phyloP scores from a whole-genome alignment of 2,113 vertebrate species.

The Ictidomys tridecemlineatus region DNA sequence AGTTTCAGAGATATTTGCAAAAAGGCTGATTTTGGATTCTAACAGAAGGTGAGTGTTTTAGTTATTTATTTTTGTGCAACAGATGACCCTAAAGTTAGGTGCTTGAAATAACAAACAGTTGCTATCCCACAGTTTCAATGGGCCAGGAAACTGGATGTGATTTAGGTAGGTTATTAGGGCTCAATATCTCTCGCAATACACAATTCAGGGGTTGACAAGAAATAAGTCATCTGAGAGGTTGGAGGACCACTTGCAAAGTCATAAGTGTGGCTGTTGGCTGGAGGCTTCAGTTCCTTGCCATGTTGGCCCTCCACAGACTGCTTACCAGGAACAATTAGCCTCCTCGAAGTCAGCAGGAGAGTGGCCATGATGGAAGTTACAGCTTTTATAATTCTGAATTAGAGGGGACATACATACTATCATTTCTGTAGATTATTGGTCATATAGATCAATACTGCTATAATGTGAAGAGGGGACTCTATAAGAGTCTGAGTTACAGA shows the following conservation, averaged over 20 bases:
- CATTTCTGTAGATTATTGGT: neutral
- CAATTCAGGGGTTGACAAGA: neutral
- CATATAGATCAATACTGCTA: neutral
- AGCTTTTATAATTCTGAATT: neutral
- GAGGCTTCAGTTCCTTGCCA: neutral
- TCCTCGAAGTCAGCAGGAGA: neutral
- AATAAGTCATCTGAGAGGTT: neutral
- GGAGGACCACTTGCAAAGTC: neutral
- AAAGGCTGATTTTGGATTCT: neutral
- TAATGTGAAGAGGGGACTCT: neutral
- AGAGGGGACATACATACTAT: neutral
- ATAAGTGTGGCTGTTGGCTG: neutral
- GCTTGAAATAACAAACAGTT: neutral
- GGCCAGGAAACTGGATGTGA: neutral
- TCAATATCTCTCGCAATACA: neutral
- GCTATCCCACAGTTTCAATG: neutral
- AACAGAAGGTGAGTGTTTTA: conserved; percentile 7
- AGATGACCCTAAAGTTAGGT: neutral
- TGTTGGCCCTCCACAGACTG: neutral
- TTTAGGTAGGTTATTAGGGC: neutral
- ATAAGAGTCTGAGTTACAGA: neutral
- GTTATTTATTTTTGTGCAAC: neutral
- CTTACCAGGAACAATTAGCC: neutral
- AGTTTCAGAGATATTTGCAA: neutral
- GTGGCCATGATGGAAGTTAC: neutral